Evolutionary conservation across 2,888 invertebrate species (phyloP).

Genomic region (Platycnemis pennipes): DNA sequence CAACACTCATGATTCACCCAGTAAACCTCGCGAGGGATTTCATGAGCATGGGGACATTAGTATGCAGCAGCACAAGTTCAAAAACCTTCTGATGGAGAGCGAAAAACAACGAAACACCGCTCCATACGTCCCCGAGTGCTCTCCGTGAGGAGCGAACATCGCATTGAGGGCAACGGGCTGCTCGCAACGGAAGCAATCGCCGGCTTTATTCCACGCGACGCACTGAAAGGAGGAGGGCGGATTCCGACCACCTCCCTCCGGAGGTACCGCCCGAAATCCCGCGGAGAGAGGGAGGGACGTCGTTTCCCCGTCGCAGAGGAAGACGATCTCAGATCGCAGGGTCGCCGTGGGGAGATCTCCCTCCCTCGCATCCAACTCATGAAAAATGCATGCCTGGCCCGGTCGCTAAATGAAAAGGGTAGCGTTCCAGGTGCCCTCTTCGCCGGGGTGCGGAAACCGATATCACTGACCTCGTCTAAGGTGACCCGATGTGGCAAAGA

Average conservation of each 20-base stretch:
- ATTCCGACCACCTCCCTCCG: background rate
- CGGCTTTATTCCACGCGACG: background rate
- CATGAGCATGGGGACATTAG: too few species aligned
- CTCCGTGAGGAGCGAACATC: background rate
- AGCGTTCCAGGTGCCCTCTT: background rate
- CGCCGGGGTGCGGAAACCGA: conserved; percentile 37
- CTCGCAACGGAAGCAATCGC: background rate
- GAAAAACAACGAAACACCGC: background rate
- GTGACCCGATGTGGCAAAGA: background rate
- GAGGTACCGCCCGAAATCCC: background rate
- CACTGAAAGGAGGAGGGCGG: background rate
- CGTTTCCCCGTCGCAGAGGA: background rate
- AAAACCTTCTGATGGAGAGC: background rate
- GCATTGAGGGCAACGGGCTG: background rate
- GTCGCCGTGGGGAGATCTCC: background rate
- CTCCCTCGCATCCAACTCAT: background rate
- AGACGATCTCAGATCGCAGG: too few species aligned
- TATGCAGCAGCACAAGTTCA: background rate
- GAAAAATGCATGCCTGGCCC: conserved; percentile 48
- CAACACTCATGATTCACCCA: too few species aligned
- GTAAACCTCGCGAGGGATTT: too few species aligned
- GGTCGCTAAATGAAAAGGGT: conserved; percentile 59
- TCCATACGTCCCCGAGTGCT: background rate
- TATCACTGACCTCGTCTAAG: conserved; percentile 66
- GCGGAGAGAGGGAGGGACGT: background rate